Base-by-base conservation (phyloP, 2,797 vertebrate genomes). In the Enteromius fasciolatus region DNA sequence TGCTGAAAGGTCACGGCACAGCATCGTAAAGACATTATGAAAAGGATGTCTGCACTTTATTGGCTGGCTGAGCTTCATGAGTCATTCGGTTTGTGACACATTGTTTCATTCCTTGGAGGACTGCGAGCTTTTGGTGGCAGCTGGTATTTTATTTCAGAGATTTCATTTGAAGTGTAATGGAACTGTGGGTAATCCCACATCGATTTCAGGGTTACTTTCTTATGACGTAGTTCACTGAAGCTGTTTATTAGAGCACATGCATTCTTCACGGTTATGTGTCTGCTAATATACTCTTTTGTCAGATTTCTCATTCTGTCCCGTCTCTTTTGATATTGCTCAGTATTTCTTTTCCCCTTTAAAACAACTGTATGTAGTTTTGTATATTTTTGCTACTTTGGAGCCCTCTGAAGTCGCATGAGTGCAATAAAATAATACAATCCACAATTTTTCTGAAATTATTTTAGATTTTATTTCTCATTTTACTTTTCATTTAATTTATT, bases 71-170 rank as follows among this genome's bases (percentile, higher is more conserved):
- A 67, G 68, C 10, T 69, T 41, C 59, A 70, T 77, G 80, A 82
- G 48, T 82, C 69, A 85, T 74, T 69, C 17, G 25, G 9, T 31
- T 20, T 17, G 41, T 82, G 67, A 82, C 48, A 46, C 20, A 33
- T 59, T 57, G 20, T 39, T 46, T 73, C 48, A 36, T 61, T 52
- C 46, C 48, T 39, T n/a, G 15, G 33, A 74, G 76, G 14, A 31
- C 23, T 64, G 36, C 54, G 14, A 14, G 10, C 67, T 50, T 69
- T 63, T 50, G 63, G 18, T 61, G 80, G 68, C 41, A 68, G 44
- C 67, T 54, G 59, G 18, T 74, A 1, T 78, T 70, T 52, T 73
- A 68, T 78, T 75, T 82, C 18, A 67, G 36, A 67, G 61, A 66
- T 68, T 75, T 28, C 1, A 39, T 48, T 67, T 75, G 61, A 82